Conservation (phyloP, 2,113 vertebrate genomes). For the Hippolais icterina region DNA sequence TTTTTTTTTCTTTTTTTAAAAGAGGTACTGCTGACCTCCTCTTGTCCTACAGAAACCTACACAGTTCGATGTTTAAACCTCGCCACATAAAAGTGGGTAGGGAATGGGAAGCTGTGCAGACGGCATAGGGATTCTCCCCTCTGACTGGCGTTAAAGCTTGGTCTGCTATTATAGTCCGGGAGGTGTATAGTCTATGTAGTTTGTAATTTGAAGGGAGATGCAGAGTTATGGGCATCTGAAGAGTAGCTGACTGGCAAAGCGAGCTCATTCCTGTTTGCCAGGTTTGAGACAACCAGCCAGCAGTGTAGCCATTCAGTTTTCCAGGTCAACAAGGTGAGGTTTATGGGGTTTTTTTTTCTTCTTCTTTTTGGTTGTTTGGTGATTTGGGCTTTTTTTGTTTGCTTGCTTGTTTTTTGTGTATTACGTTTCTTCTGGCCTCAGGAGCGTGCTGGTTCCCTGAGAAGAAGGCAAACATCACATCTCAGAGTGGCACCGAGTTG, state of each 20-base stretch:
- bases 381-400: not conserved
- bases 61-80: not conserved
- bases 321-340: not conserved
- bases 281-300: not conserved
- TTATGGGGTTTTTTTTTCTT: fast-evolving
- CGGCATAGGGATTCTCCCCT: fast-evolving
- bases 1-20: too few relatives aligned
- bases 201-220: fast-evolving
- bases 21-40: too few relatives aligned
- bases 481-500: fast-evolving
- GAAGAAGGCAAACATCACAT: fast-evolving
- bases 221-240: not conserved
- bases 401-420: fast-evolving
- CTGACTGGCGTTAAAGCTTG: fast-evolving
- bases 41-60: too few relatives aligned
- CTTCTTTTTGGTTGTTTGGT: fast-evolving
- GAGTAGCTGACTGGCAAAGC: fast-evolving
- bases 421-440: not conserved
- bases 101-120: not conserved
- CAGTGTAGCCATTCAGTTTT: not conserved
- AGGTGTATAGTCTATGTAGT: not conserved
- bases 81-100: fast-evolving
- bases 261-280: not conserved
- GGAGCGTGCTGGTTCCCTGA: not conserved
- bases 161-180: fast-evolving